Conservation (phyloP, 1,140 invertebrate genomes). For the Elysia chlorotica region DNA sequence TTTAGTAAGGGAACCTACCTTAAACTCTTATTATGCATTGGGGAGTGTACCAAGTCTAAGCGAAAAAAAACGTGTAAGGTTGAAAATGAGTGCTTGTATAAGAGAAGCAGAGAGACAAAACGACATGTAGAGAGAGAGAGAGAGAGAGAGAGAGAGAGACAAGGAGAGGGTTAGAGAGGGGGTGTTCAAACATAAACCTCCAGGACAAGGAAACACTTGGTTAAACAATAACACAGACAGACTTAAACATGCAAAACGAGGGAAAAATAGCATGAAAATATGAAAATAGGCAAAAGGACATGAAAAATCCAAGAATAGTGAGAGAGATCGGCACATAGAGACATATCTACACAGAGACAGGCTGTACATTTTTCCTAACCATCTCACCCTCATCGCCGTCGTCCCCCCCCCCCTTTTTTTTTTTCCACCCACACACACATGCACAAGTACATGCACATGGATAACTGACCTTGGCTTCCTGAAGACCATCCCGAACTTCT, state of each 20-base stretch:
- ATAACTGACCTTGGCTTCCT: conserved; percentile 76
- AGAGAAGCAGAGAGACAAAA: conserved; percentile 22
- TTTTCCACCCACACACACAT: background rate
- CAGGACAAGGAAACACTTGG: too few relatives aligned
- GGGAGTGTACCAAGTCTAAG: too few relatives aligned
- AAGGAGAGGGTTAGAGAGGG: background rate
- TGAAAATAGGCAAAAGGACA: background rate
- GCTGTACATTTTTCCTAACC: background rate
- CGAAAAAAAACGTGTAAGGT: too few relatives aligned
- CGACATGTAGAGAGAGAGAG: conserved; percentile 11
- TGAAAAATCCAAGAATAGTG: background rate
- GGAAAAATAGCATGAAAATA: too few relatives aligned
- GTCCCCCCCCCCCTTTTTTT: background rate
- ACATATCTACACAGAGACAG: background rate
- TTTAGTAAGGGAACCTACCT: too few relatives aligned
- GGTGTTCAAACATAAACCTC: background rate
- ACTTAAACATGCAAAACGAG: background rate
- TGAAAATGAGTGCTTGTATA: too few relatives aligned
- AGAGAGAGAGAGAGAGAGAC: conserved; percentile 8
- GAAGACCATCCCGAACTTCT: conserved; percentile 95
- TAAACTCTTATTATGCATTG: too few relatives aligned
- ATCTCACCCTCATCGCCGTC: background rate
- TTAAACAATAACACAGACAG: background rate
- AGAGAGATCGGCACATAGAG: background rate
- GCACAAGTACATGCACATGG: background rate